These are phyloP conservation scores for Enteromius unitaeniatus DNA, from an alignment of 2,797 vertebrate genomes.

Conservation along the genomic window DNA sequence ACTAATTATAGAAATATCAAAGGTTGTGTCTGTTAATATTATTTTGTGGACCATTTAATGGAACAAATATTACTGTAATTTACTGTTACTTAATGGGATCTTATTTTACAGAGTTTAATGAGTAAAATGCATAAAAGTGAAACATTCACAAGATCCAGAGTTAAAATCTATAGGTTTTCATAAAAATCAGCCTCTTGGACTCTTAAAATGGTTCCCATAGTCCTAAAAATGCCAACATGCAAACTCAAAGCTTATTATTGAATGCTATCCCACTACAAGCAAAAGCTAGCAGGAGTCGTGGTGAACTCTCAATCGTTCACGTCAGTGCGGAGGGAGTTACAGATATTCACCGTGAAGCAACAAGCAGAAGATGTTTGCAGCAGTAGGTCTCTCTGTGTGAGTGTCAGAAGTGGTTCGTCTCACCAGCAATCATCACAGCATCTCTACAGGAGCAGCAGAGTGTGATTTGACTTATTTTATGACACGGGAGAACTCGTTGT, in stretches of 20 bases:
- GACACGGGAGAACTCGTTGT: constrained; percentile 21
- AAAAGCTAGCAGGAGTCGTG: neutral
- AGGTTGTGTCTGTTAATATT: neutral
- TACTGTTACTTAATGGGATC: neutral
- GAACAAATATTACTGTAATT: neutral
- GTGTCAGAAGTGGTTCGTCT: constrained; percentile 19
- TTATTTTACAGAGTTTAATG: neutral
- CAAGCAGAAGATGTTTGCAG: constrained; percentile 27
- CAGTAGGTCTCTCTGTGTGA: constrained; percentile 23
- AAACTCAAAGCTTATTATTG: neutral
- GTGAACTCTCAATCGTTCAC: constrained; percentile 15
- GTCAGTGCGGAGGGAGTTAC: constrained; percentile 9
- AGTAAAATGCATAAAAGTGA: too few relatives aligned
- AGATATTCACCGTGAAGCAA: constrained; percentile 9
- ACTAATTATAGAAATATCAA: neutral
- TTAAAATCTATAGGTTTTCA: neutral
- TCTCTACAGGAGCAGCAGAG: constrained; percentile 37
- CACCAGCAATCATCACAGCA: constrained; percentile 31
- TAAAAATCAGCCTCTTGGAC: neutral
- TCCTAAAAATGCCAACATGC: neutral
- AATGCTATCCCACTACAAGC: neutral
- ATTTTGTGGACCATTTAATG: neutral
- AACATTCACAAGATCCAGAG: neutral
- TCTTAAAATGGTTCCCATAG: neutral
- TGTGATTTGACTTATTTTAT: constrained; percentile 31